These are phyloP conservation scores for Neogale vison DNA, from an alignment of 2,113 vertebrate genomes.

Conservation along the genomic window DNA sequence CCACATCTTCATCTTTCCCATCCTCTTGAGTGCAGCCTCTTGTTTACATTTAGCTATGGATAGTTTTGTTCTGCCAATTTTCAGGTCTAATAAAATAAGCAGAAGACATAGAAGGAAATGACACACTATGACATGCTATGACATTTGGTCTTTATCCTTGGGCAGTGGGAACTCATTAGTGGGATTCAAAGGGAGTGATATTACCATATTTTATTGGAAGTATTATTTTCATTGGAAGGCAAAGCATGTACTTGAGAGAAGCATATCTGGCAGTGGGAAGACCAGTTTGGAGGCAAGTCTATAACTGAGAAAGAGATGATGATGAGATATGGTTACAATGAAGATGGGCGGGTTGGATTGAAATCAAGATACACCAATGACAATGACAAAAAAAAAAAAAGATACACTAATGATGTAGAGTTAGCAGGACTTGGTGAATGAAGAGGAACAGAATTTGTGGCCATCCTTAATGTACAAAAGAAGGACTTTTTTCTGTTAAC, in stretches of 20 bases:
- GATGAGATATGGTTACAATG: not conserved
- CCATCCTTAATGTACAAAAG: not conserved
- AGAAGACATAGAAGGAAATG: not conserved
- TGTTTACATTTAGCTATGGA: not conserved
- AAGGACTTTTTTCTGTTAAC: not conserved
- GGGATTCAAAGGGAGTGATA: not conserved
- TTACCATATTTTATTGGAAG: not conserved
- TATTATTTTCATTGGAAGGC: not conserved
- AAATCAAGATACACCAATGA: not conserved
- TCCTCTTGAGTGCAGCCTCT: not conserved
- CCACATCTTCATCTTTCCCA: not conserved
- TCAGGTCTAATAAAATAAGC: not conserved
- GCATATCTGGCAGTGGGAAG: not conserved
- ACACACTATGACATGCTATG: not conserved
- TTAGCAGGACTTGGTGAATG: not conserved
- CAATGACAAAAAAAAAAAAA: too few species aligned
- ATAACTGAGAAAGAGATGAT: not conserved
- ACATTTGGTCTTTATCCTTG: not conserved
- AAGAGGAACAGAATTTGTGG: not conserved
- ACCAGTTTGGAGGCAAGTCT: not conserved
- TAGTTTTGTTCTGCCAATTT: not conserved
- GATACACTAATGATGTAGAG: not conserved
- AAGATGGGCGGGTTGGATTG: not conserved
- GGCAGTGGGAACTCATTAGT: not conserved
- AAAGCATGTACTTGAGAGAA: not conserved